Percentiles rank a stretch among this genome's conserved stretches.
Evolutionary conservation across 2,113 vertebrate genomes (phyloP).

Genomic region (Aepyceros melampus): DNA sequence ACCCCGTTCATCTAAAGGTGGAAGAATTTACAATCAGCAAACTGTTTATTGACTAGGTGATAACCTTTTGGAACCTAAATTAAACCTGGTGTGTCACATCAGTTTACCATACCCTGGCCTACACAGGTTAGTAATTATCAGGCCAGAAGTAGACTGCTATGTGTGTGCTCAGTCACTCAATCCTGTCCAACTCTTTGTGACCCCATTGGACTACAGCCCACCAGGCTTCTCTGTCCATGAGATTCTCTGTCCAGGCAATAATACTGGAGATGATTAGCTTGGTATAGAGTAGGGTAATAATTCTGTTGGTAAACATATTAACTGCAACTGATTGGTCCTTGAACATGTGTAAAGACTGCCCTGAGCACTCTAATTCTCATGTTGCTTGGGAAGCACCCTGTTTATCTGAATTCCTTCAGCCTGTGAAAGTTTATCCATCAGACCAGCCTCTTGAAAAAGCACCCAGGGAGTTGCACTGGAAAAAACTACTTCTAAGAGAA

Average conservation of each 20-base stretch:
- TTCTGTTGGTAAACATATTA: conserved; percentile 10
- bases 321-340: background rate
- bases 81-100: background rate
- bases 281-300: background rate
- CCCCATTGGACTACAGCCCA: background rate
- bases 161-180: background rate
- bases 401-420: conserved; percentile 55
- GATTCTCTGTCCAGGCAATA: background rate
- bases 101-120: background rate
- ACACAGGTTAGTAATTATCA: background rate
- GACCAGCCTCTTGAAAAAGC: conserved; percentile 57
- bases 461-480: conserved; percentile 56
- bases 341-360: background rate
- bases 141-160: background rate
- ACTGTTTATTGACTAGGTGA: background rate
- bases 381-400: conserved; percentile 32
- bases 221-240: background rate
- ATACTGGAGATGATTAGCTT: background rate
- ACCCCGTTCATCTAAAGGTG: background rate
- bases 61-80: background rate
- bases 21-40: background rate
- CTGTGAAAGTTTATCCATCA: conserved; percentile 60
- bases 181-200: background rate
- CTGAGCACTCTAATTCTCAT: background rate
- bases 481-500: conserved; percentile 59